These are phyloP conservation scores for Matsumurasca onukii DNA, from an alignment of 1,140 invertebrate species.

Conservation along the genomic window DNA sequence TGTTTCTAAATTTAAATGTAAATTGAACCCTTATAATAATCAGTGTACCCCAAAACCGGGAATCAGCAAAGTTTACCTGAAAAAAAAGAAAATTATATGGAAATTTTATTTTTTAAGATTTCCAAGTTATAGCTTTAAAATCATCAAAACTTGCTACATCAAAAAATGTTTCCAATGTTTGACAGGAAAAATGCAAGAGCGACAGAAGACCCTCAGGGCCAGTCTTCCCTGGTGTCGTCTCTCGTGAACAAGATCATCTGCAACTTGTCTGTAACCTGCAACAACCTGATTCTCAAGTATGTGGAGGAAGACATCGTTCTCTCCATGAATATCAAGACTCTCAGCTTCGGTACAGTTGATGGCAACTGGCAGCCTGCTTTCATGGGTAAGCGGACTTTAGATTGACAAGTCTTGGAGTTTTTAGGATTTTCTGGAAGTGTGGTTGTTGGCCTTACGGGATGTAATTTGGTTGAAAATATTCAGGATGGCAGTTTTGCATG, in stretches of 20 bases:
- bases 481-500: not conserved
- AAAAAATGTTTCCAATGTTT: too few relatives aligned
- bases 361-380: slow-evolving; percentile 83
- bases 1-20: too few relatives aligned
- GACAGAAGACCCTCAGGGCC: slow-evolving; percentile 49
- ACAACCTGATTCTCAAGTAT: slow-evolving; percentile 97
- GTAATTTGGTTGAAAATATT: not conserved
- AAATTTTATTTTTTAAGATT: too few relatives aligned
- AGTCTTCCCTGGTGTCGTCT: slow-evolving; percentile 68
- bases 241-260: slow-evolving; percentile 87
- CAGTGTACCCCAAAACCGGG: too few relatives aligned
- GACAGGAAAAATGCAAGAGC: slow-evolving; percentile 46
- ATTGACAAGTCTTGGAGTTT: too few relatives aligned
- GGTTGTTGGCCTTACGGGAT: too few relatives aligned
- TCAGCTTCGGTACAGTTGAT: slow-evolving; percentile 80
- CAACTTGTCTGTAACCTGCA: slow-evolving; percentile 87
- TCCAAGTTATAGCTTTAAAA: too few relatives aligned
- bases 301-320: slow-evolving; percentile 96
- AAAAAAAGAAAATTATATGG: too few relatives aligned
- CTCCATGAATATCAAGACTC: slow-evolving; percentile 88
- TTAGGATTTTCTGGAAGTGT: too few relatives aligned
- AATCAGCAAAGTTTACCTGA: too few relatives aligned
- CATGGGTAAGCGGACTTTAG: slow-evolving; percentile 63
- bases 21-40: too few relatives aligned
- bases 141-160: too few relatives aligned